These are phyloP conservation scores for Odontophorus gujanensis DNA, from an alignment of 2,113 vertebrate genomes.

Conservation along the genomic window DNA sequence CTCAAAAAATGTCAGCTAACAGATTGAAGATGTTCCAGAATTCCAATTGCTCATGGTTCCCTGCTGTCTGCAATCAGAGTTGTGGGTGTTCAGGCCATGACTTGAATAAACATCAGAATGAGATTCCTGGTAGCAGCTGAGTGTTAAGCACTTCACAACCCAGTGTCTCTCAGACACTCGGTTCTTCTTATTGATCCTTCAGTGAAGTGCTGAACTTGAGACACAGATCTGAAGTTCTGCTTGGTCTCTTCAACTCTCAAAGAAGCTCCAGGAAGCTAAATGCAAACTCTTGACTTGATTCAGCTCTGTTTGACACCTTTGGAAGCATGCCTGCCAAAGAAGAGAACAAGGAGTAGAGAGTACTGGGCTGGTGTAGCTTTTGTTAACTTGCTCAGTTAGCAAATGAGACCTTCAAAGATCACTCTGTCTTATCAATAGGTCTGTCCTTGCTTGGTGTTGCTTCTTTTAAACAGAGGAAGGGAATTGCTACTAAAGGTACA, in stretches of 20 bases:
- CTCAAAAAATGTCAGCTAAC: slow-evolving; percentile 37
- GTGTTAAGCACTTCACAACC: neutral
- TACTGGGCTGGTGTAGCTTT: neutral
- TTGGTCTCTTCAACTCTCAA: neutral
- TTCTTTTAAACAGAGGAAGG: neutral
- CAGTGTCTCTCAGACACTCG: neutral
- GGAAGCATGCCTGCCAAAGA: neutral
- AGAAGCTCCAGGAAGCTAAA: neutral
- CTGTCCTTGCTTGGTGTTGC: neutral
- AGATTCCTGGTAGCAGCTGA: neutral
- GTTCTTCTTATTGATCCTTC: neutral
- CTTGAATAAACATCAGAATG: slow-evolving; percentile 8
- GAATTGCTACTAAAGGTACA: neutral
- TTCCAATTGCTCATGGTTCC: neutral
- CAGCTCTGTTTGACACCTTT: neutral
- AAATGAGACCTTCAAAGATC: neutral
- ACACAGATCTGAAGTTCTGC: neutral
- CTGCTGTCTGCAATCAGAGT: neutral
- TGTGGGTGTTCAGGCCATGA: neutral
- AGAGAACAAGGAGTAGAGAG: neutral
- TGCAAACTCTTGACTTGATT: neutral
- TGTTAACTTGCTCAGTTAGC: neutral
- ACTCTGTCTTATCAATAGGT: neutral
- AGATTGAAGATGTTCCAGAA: slow-evolving; percentile 26
- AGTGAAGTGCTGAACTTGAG: neutral